Evolutionary conservation across 2,888 invertebrate genomes (phyloP).

Genomic region (Dorcus hopei): DNA sequence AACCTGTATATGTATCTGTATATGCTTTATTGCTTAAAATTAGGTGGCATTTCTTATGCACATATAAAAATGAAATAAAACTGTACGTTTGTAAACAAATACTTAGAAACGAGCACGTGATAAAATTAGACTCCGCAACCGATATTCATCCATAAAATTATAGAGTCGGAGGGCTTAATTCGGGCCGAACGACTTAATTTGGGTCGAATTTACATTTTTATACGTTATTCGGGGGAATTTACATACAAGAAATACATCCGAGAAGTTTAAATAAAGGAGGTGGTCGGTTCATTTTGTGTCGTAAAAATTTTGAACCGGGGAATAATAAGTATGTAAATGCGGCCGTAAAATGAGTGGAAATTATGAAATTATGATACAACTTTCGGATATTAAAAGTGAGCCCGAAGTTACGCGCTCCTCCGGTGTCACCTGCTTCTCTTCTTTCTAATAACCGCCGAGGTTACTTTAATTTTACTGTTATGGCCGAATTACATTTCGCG

Average conservation of each 20-base stretch:
- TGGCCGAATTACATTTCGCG: no score
- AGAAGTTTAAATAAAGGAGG: slow-evolving; percentile 22
- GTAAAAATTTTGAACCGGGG: slow-evolving; percentile 22
- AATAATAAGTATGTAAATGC: slow-evolving; percentile 29
- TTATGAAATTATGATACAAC: slow-evolving; percentile 30
- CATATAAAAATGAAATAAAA: no score
- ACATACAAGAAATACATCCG: slow-evolving; percentile 28
- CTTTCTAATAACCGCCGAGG: no score
- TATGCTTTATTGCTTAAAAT: no score
- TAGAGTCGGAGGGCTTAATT: slow-evolving; percentile 10
- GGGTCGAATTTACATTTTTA: slow-evolving; percentile 30
- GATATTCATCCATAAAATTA: background rate
- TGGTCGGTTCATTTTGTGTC: slow-evolving; percentile 19
- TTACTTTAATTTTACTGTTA: no score
- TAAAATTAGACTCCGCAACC: background rate
- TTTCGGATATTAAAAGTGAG: background rate
- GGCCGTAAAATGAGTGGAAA: slow-evolving; percentile 28
- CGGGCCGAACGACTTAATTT: slow-evolving; percentile 27
- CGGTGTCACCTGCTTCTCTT: no score
- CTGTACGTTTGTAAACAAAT: no score
- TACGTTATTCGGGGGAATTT: slow-evolving; percentile 24
- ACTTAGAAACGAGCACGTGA: no score
- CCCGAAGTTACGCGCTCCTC: no score
- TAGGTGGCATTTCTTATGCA: no score
- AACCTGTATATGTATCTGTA: no score